Base-by-base conservation (phyloP, 2,797 vertebrate species). In the Buphagus erythrorhynchus region DNA sequence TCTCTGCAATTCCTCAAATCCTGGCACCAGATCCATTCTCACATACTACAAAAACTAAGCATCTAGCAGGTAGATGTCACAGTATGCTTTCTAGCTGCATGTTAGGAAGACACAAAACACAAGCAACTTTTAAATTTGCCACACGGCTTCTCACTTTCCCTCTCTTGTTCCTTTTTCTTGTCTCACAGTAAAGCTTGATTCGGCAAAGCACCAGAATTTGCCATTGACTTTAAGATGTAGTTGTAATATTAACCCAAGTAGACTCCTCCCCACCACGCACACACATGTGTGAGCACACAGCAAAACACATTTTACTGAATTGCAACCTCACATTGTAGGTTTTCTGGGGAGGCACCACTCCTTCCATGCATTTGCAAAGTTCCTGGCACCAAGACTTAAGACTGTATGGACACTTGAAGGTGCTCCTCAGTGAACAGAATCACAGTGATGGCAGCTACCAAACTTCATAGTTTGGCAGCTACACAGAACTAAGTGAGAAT, bases 241-340 rank as follows among this genome's bases (percentile, higher is more conserved):
- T 33, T 82, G 65, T 57, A 89, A 51, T 36, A 13, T 31, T 68
- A 45, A 35, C 6, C 48, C 31, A 71, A 11, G 29, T 6, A 22
- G 10, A 8, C 19, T 73, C 12, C 20, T 72, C 10, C 22, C 7
- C 13, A 35, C 43, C 54, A 57, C 0, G 0, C 20, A 43, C 10
- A 33, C 11, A 28, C 1, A 1, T 6, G 24, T 42, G 10, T 35
- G 36, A 91, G 20, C 22, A 38, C 16, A 55, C 15, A 79, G 22
- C 5, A 73, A 59, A 85, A 42, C 3, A 16, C 2, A 15, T 61
- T 74, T 42, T 89, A 14, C 52, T 61, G n/a, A 45, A 46, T 5
- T 57, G 29, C 5, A 12, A 35, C 17, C 42, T 69, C 43, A 6
- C 3, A 28, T 4, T 54, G 4, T 45, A 57, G 43, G 21, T 45